Base-by-base conservation (phyloP, 2,888 invertebrate genomes). In the Petrolisthes manimaculis region DNA sequence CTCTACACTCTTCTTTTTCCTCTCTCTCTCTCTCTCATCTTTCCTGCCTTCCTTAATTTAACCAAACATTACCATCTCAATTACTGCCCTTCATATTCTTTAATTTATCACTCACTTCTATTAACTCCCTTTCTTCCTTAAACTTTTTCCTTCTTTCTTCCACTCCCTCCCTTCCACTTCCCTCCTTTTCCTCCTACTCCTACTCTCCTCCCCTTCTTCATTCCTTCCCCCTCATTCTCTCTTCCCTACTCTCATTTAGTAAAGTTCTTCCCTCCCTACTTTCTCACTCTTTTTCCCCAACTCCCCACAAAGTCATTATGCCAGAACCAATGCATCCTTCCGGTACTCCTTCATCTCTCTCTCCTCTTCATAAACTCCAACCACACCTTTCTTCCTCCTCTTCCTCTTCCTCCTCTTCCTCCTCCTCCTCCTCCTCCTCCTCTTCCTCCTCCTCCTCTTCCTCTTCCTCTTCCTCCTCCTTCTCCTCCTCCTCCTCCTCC, bases 401-500 rank as follows among this genome's bases (percentile, higher is more conserved):
- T 21, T n/a, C 74, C 74, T 74, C 8, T 21, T 74, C n/a, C 74
- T n/a, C 74, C n/a, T 74, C 74, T 74, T n/a, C 8, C 21, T 74
- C n/a, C 74, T n/a, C n/a, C 74, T 74, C n/a, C n/a, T 74, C 74
- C n/a, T n/a, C n/a, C 74, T n/a, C 74, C n/a, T 5, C n/a, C n/a
- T 21, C 74, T n/a, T n/a, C n/a, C 74, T n/a, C 8, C 74, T 14
- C 74, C n/a, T 74, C 74, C 74, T 74, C 74, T 21, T n/a, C 5
- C 74, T 74, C 74, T 74, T n/a, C 74, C 74, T 21, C 8, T 74
- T 74, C n/a, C n/a, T 61, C 61, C 61, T 61, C 61, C 14, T 61
- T 61, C 14, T 14, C 14, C 61, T 61, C 61, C 61, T 14, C 14
- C 6, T 61, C 14, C 61, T 9, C 8, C 61, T 14, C 14, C 6